phyloP scores from a whole-genome alignment of 2,113 vertebrate species.

The Alosa alosa region DNA sequence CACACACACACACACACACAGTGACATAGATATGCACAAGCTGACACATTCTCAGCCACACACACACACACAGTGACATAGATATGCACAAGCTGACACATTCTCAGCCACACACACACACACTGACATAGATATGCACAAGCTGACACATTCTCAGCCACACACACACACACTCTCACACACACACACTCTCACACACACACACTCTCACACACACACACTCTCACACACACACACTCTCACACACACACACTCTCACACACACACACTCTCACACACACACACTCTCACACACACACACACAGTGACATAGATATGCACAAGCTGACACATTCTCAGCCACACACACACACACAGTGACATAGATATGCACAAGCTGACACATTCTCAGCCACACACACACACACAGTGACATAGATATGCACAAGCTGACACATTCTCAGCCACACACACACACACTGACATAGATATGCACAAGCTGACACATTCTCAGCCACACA shows the following conservation, averaged over 20 bases:
- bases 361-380: too few relatives aligned
- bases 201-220: too few relatives aligned
- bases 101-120: neutral
- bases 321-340: neutral
- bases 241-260: neutral
- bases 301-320: neutral
- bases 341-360: neutral
- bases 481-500: too few relatives aligned
- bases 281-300: too few relatives aligned
- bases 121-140: neutral
- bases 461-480: too few relatives aligned
- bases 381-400: too few relatives aligned
- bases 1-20: neutral
- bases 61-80: neutral
- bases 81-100: neutral
- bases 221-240: neutral
- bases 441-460: neutral
- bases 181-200: neutral
- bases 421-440: neutral
- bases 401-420: neutral
- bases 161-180: neutral
- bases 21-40: too few relatives aligned
- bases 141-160: neutral
- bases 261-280: neutral
- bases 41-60: neutral